Base-by-base conservation (phyloP, 2,113 vertebrate genomes). In the Mobula birostris region DNA sequence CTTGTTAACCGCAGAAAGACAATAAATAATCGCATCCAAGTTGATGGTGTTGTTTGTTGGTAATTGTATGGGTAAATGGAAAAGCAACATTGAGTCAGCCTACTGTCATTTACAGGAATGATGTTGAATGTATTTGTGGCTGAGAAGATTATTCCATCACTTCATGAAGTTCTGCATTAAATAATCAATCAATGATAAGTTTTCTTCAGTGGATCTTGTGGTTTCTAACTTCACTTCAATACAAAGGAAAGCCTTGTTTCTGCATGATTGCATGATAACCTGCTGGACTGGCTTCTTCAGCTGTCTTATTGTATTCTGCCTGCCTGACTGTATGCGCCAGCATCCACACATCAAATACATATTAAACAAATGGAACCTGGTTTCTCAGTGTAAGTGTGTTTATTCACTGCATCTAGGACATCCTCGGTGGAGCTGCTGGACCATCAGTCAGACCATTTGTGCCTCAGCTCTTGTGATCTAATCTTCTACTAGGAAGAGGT, bases 71-170 rank as follows among this genome's bases (percentile, higher is more conserved):
- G 24, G 91, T 48, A 93, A 74, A 93, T 76, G 70, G 85, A 90
- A 90, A 90, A 68, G 63, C 85, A 66, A n/a, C 15, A 90, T 17
- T 90, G 85, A 90, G 61, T 90, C 85, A 90, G 58, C 85, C 63
- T 61, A 61, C 85, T 90, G 27, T n/a, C 66, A 68, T 32, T 90
- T 90, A 90, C 61, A 32, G 85, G 85, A 90, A 90, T 32, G n/a
- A 8, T 14, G 32, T 90, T 90, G 61, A 90, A 87, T 29, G 63
- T 32, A 19, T 1, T 63, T 32, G 61, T 7, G 15, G n/a, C 27
- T 36, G 29, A 90, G 12, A 66, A 29, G 85, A 90, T 90, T 90
- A 90, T 90, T 90, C 85, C 85, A 90, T 90, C 15, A 61, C 12
- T 66, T 68, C 85, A 90, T 90, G 66, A 36, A 17, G 15, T 90